phyloP scores from a whole-genome alignment of 2,113 vertebrate genomes.

The Cygnus atratus region DNA sequence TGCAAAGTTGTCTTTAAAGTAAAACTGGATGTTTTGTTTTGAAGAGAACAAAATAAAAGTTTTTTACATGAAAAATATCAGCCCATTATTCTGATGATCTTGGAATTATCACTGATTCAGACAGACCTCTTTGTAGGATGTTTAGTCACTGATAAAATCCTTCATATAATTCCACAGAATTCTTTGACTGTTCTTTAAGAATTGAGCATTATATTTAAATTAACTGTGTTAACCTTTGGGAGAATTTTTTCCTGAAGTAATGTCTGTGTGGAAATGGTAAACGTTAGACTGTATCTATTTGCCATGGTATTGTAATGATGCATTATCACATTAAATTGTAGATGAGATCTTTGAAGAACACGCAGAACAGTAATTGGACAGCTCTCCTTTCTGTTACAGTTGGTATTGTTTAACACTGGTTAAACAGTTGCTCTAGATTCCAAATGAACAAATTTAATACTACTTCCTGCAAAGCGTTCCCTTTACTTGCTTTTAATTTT shows the following conservation, averaged over 20 bases:
- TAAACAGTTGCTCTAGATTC: background rate
- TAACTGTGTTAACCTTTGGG: background rate
- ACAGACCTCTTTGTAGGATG: background rate
- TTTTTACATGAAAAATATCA: background rate
- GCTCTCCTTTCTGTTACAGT: background rate
- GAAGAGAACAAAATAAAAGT: background rate
- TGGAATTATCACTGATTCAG: background rate
- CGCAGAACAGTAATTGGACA: background rate
- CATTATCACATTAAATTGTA: conserved; percentile 1
- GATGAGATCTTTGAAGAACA: background rate
- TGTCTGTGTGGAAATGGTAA: background rate
- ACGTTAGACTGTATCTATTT: background rate
- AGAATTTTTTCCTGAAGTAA: background rate
- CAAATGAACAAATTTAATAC: background rate
- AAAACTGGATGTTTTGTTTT: background rate
- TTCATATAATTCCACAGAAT: background rate
- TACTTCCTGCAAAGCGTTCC: background rate
- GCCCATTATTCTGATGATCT: background rate
- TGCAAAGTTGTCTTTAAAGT: background rate
- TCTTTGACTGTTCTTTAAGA: background rate
- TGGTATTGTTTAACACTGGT: background rate
- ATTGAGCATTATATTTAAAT: background rate
- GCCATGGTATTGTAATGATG: background rate
- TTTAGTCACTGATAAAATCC: background rate
- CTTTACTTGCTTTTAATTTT: conserved; percentile 21